A percentile compares a stretch with the other conserved stretches of the same genome.
Conservation (phyloP, 2,113 vertebrate species). For the Osmerus eperlanus region DNA sequence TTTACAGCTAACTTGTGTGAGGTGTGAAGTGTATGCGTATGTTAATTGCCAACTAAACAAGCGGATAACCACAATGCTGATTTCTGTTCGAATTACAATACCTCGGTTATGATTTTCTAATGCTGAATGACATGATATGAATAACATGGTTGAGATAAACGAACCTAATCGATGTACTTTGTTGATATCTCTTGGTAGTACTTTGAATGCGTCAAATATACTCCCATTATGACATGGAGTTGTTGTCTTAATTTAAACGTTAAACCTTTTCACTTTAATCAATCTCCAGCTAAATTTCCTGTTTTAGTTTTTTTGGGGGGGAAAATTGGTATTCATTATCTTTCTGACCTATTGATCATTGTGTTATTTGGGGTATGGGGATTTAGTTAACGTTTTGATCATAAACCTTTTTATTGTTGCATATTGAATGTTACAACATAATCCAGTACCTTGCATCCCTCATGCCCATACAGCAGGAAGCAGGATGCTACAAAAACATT, state of each 20-base stretch:
- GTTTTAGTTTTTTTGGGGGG: neutral
- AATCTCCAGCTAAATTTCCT: too few species aligned
- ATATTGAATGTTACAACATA: conserved; percentile 16
- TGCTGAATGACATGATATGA: conserved; percentile 43
- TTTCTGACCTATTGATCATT: conserved; percentile 39
- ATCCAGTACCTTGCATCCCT: neutral
- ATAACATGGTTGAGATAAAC: conserved; percentile 54
- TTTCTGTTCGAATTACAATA: conserved; percentile 1
- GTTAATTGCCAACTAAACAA: too few species aligned
- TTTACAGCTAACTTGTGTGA: too few species aligned
- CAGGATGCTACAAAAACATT: neutral
- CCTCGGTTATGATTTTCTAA: conserved; percentile 34
- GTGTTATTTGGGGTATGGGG: conserved; percentile 30
- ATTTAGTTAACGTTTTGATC: conserved; percentile 30
- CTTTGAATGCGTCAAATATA: too few species aligned
- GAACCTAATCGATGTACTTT: neutral
- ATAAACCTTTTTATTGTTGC: conserved; percentile 56
- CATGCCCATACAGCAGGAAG: neutral
- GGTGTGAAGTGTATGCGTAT: too few species aligned
- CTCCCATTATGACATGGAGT: too few species aligned
- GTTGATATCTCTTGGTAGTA: too few species aligned
- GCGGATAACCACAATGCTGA: neutral
- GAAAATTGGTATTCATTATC: conserved; percentile 21
- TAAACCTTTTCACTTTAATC: too few species aligned
- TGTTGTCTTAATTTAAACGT: too few species aligned